phyloP scores from a whole-genome alignment of 2,113 vertebrate species.

The Pachycephala philippinensis region DNA sequence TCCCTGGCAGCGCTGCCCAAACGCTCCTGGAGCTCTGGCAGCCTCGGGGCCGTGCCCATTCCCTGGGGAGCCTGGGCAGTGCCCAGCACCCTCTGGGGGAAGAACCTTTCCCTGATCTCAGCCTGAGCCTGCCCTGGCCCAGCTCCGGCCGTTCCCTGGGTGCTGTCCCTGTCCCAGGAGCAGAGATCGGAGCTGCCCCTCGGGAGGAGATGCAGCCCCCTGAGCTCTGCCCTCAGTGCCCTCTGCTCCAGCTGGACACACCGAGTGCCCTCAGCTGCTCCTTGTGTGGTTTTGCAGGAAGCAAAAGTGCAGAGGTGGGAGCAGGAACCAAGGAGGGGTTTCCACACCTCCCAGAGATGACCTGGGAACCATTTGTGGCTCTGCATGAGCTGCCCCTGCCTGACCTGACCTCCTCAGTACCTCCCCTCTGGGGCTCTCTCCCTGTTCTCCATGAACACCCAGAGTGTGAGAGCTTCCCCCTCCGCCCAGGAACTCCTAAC shows the following conservation, averaged over 20 bases:
- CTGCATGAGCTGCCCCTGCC: background rate
- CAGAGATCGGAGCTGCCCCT: too few relatives aligned
- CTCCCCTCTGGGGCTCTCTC: background rate
- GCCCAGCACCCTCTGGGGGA: background rate
- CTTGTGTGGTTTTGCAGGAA: background rate
- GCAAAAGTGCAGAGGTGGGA: background rate
- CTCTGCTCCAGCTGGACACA: background rate
- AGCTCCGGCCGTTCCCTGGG: background rate
- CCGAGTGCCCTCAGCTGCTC: background rate
- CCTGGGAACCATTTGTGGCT: fast-evolving
- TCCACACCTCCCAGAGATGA: background rate
- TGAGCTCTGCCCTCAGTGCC: background rate
- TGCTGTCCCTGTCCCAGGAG: too few relatives aligned
- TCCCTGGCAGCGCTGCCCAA: background rate
- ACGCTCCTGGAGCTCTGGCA: background rate
- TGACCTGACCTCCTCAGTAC: background rate
- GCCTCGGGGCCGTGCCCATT: background rate
- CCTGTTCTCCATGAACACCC: background rate
- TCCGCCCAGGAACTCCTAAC: fast-evolving
- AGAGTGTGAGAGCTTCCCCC: background rate
- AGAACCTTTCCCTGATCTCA: background rate
- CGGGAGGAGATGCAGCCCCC: too few relatives aligned
- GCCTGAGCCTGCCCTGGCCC: background rate
- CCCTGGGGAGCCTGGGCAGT: background rate
- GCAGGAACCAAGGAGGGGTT: background rate